phyloP scores from a whole-genome alignment of 2,888 invertebrate genomes.

The Auanema freiburgensis region DNA sequence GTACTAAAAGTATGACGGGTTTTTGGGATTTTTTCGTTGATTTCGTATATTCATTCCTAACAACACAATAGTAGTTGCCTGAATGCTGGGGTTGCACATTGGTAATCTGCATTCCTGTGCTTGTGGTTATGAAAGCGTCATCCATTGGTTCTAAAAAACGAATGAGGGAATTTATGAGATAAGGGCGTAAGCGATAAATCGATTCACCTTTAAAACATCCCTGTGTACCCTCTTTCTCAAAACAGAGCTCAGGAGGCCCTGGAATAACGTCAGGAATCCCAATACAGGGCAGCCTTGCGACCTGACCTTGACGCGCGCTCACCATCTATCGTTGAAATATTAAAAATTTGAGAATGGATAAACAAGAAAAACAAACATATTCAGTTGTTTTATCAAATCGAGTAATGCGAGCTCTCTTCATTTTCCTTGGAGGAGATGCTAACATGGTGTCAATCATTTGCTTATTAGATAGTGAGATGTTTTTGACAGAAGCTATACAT shows the following conservation, averaged over 20 bases:
- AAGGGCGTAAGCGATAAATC: constrained; percentile 2
- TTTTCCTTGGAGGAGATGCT: constrained; percentile 55
- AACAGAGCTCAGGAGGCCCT: constrained; percentile 56
- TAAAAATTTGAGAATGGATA: not conserved
- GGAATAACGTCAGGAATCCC: constrained; percentile 59
- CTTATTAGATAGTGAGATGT: constrained; percentile 46
- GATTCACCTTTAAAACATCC: constrained; percentile 37
- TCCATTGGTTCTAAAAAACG: constrained; percentile 26
- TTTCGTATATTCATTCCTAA: constrained; percentile 52
- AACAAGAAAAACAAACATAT: constrained; percentile 36
- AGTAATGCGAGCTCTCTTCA: constrained; percentile 55
- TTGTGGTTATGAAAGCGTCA: constrained; percentile 48
- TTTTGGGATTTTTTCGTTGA: constrained; percentile 44
- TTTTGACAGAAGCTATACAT: constrained; percentile 48
- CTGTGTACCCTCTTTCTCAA: constrained; percentile 36
- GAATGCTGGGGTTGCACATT: constrained; percentile 51
- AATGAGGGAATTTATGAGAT: not conserved
- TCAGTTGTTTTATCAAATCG: constrained; percentile 52
- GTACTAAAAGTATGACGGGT: constrained; percentile 51
- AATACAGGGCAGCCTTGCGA: constrained; percentile 58
- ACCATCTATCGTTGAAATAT: constrained; percentile 32
- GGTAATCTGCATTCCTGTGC: constrained; percentile 57
- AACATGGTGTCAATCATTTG: constrained; percentile 44
- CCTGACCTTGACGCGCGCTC: constrained; percentile 48
- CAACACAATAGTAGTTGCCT: constrained; percentile 59